Percentiles rank a stretch among this genome's conserved stretches.
Evolutionary conservation across 2,797 vertebrate genomes (phyloP).

Genomic region (Sarcoramphus papa): DNA sequence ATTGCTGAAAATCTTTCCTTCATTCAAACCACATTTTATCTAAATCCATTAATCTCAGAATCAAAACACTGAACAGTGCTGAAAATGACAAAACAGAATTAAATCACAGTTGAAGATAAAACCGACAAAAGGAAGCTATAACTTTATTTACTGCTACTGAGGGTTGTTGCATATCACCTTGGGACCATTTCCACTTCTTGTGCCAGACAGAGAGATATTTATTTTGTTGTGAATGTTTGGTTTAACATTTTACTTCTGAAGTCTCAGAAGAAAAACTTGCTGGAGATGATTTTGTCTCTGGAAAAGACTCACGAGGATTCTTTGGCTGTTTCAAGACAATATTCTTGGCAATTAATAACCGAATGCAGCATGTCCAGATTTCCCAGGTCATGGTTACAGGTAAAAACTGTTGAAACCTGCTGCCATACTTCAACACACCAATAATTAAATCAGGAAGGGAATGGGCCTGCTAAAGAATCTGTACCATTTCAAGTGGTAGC

Average conservation of each 20-base stretch:
- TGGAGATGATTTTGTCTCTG: not conserved
- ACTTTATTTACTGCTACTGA: not conserved
- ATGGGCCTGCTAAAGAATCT: not conserved
- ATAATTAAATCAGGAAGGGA: not conserved
- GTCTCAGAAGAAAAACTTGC: not conserved
- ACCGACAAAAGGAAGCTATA: not conserved
- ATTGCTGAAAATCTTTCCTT: not conserved
- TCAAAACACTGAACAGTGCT: not conserved
- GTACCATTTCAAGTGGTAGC: not conserved
- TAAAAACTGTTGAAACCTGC: not conserved
- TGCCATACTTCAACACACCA: not conserved
- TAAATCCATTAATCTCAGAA: not conserved
- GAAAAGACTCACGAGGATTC: not conserved
- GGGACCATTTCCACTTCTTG: not conserved
- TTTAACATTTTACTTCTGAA: constrained; percentile 1
- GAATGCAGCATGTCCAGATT: not conserved
- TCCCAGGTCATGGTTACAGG: not conserved
- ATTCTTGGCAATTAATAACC: not conserved
- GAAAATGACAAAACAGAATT: not conserved
- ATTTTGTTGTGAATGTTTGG: not conserved
- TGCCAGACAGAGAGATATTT: not conserved
- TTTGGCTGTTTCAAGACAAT: not conserved
- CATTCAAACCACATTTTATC: not conserved
- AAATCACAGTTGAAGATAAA: not conserved
- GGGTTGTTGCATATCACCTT: not conserved